Base-by-base conservation (phyloP, 2,797 vertebrate species). In the Rhinella marina region DNA sequence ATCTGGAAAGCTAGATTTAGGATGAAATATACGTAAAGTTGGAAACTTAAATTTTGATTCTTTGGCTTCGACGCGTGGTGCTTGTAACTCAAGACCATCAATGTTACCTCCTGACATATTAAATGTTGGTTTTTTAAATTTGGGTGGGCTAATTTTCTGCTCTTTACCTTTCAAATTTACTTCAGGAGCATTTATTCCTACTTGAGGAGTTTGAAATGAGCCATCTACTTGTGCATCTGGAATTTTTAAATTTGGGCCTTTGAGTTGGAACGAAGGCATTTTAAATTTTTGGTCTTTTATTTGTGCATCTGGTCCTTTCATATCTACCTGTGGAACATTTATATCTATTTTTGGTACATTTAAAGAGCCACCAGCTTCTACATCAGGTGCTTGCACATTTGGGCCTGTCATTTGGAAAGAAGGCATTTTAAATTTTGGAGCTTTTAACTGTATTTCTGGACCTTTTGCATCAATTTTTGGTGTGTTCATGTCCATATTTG, bases 31-130 rank as follows among this genome's bases (percentile, higher is more conserved):
- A 56, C 85, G 85, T 62, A 89, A 87, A 54, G 72, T 72, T 73
- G 88, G 88, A 56, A 89, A 86, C 62, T 80, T 89, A 82, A 89
- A 89, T 87, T 66, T 89, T 54, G 81, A 84, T 62, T 86, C 85
- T 80, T 84, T 89, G 19, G 56, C 27, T 76, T 66, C 77, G 48
- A 61, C 7, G 11, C 19, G 59, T 21, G 84, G 52, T 10, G 32
- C 2, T 7, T 82, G 50, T 61, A 87, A 29, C 6, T 88, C 29
- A 48, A 81, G 87, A 5, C 19, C 75, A n/a, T 70, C 21, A 48
- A 79, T 6, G 72, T 32, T 57, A 5, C 52, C 57, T 52, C 76
- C 41, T 64, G 87, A 7, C 80, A 78, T n/a, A 21, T 82, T 48
- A 56, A 88, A 79, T 21, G 73, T 66, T 0, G 87, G 81, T 50